phyloP scores from a whole-genome alignment of 92 coral and sea anemone genomes.

The Epizoanthus fatuus region DNA sequence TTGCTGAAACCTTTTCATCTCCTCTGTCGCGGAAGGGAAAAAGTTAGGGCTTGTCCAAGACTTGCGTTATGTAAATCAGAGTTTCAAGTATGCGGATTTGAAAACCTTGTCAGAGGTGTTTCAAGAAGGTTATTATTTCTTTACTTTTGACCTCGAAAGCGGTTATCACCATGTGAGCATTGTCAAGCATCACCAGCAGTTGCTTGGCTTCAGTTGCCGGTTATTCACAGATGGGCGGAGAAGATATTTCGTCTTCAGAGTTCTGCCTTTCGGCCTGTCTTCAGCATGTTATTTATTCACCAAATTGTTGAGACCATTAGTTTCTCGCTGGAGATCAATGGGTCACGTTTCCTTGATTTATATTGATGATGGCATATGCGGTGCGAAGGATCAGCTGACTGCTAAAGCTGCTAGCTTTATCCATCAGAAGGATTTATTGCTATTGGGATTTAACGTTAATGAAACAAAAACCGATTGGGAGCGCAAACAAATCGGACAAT shows the following conservation, averaged over 20 bases:
- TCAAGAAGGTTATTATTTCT: conserved; percentile 31
- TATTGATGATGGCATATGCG: conserved; percentile 53
- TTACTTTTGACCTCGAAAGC: conserved; percentile 51
- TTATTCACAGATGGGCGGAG: background rate
- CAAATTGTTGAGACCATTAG: conserved; percentile 45
- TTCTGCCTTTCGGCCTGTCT: conserved; percentile 62
- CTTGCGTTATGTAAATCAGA: conserved; percentile 40
- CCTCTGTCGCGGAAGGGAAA: conserved; percentile 58
- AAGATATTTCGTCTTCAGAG: conserved; percentile 43
- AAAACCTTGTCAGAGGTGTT: conserved; percentile 31
- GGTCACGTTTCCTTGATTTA: conserved; percentile 45
- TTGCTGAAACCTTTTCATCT: too few species aligned
- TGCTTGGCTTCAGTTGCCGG: conserved; percentile 62
- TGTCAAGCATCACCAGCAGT: too few species aligned
- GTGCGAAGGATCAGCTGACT: conserved; percentile 2
- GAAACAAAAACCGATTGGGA: conserved; percentile 52
- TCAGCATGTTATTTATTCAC: conserved; percentile 57
- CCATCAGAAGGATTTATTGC: conserved; percentile 25
- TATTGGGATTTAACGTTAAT: conserved; percentile 34
- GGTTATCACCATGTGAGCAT: conserved; percentile 61
- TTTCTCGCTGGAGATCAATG: conserved; percentile 50
- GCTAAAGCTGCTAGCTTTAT: conserved; percentile 46
- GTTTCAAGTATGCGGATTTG: conserved; percentile 55
- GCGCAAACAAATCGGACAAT: conserved; percentile 40
- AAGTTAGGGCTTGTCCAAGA: conserved; percentile 49